Conservation (phyloP, 2,797 vertebrate species). For the Xenops minutus region DNA sequence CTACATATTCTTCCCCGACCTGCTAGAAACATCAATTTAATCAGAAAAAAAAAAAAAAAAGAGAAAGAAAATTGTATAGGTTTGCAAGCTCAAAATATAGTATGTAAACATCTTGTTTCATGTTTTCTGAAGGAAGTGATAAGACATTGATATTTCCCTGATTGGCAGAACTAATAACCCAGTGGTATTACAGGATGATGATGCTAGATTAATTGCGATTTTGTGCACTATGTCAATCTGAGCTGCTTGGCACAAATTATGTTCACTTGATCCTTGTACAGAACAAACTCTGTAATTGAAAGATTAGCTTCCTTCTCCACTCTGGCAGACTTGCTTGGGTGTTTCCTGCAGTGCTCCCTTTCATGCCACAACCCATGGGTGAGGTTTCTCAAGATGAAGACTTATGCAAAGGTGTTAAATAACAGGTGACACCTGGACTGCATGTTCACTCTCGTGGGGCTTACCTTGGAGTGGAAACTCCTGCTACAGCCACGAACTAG, state of each 20-base stretch:
- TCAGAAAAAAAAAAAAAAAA: background rate
- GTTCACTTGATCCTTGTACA: background rate
- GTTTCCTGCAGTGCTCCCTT: background rate
- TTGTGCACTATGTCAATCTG: background rate
- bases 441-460: background rate
- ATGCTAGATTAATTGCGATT: background rate
- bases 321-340: background rate
- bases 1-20: background rate
- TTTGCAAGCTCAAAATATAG: background rate
- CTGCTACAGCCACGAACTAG: background rate
- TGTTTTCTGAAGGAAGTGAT: slow-evolving; percentile 18
- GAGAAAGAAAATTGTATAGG: background rate
- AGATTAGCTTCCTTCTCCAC: background rate
- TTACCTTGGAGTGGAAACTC: background rate
- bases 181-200: background rate
- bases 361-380: background rate
- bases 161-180: background rate
- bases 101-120: background rate
- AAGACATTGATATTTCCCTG: background rate
- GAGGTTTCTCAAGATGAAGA: background rate
- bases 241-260: background rate
- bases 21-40: slow-evolving; percentile 11
- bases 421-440: background rate
- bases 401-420: background rate
- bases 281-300: background rate